Evolutionary conservation across 2,113 vertebrate species (phyloP).

Genomic region (Rhipidura dahli): DNA sequence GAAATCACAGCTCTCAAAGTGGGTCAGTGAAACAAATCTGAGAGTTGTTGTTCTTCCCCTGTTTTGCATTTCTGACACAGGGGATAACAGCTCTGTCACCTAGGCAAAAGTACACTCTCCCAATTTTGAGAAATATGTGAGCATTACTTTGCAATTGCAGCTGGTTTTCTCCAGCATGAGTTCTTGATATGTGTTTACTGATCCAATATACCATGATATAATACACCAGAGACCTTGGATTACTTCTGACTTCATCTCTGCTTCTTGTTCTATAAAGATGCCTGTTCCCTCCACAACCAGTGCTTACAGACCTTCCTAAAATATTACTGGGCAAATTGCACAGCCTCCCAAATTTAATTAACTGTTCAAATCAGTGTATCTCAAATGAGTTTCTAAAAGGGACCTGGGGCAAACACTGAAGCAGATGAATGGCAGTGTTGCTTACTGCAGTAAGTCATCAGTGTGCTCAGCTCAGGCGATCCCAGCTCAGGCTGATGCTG

Average conservation of each 20-base stretch:
- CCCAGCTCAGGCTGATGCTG: neutral
- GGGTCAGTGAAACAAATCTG: neutral
- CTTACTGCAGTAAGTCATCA: neutral
- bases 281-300: neutral
- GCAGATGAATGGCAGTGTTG: neutral
- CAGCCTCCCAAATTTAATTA: constrained; percentile 37
- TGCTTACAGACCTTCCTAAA: constrained; percentile 21
- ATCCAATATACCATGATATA: neutral
- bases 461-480: neutral
- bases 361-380: neutral
- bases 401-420: neutral
- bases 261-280: constrained; percentile 34
- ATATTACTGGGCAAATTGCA: constrained; percentile 28
- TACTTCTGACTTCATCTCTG: constrained; percentile 28
- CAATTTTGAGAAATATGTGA: neutral
- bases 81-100: neutral
- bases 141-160: neutral
- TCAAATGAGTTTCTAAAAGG: constrained; percentile 29
- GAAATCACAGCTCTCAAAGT: neutral
- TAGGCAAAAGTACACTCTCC: neutral
- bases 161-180: neutral
- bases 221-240: neutral
- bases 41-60: neutral
- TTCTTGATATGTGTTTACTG: neutral
- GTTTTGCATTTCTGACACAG: neutral